Base-by-base conservation (phyloP, 2,888 invertebrate species). In the Ochropleura leucogaster region DNA sequence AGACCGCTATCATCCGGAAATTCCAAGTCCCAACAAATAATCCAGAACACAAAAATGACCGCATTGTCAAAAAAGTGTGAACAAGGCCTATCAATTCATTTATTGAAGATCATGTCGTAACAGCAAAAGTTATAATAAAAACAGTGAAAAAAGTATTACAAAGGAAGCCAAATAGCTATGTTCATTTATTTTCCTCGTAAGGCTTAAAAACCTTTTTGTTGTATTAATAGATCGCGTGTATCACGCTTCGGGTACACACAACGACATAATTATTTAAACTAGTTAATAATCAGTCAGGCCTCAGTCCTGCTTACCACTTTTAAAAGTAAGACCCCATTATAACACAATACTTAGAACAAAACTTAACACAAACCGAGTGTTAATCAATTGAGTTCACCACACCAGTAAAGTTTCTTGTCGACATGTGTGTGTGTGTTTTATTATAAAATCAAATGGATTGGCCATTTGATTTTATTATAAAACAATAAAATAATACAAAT, bases 211-310 rank as follows among this genome's bases (percentile, higher is more conserved):
- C 73, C 75, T 77, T 84, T 87, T 83, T 80, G 75, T 75, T 40
- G 74, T 87, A 87, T 77, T 82, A 82, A 85, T 78, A 87, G 82
- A 77, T 87, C 84, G 87, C 87, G 87, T 87, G 87, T 74, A 77
- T 84, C 87, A 87, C 87, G 87, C 88, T 74, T 70, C 59, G 65
- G 64, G 79, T 78, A 79, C 82, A 81, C 72, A 81, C 73, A 76
- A 86, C 81, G 77, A 80, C 77, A 79, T 86, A 79, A 86, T 86
- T 82, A 86, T 82, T 80, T 69, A 73, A 79, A 77, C 85, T 73
- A 72, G 74, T 72, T 72, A 71, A 75, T 73, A 69, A 77, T 72
- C 63, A 73, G 66, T 68, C 40, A 30, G 42, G 53, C 53, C 68
- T 73, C 74, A 55, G 69, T 60, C 71, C 46, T n/a, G 57, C 55